phyloP scores from a whole-genome alignment of 2,888 invertebrate species.

The Antheraea yamamai region DNA sequence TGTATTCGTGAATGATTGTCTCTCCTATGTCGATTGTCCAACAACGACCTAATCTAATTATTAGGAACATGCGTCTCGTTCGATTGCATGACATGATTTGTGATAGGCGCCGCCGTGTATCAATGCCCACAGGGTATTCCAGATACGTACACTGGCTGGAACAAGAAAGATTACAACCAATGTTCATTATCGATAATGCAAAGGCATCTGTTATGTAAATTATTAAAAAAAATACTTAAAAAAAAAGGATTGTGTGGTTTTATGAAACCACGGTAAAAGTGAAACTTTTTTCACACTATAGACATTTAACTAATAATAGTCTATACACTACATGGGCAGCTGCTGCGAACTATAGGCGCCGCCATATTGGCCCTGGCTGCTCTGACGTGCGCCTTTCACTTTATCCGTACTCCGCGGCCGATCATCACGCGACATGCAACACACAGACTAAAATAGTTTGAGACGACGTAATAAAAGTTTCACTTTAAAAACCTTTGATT shows the following conservation, averaged over 20 bases:
- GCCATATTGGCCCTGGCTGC: too few species aligned
- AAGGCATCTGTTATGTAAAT: background rate
- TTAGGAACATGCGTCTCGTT: conserved; percentile 33
- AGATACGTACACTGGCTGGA: background rate
- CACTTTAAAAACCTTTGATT: background rate
- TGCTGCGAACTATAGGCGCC: too few species aligned
- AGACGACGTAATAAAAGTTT: too few species aligned
- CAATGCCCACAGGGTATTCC: background rate
- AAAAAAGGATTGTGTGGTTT: too few species aligned
- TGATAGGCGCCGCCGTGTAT: conserved; percentile 1
- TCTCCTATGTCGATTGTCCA: conserved; percentile 29
- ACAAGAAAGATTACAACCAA: background rate
- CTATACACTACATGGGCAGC: too few species aligned
- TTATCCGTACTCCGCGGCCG: too few species aligned
- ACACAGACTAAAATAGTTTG: too few species aligned
- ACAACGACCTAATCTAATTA: conserved; percentile 42
- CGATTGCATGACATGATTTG: conserved; percentile 17
- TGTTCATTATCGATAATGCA: background rate
- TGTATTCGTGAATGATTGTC: conserved; percentile 27
- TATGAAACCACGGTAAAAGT: too few species aligned
- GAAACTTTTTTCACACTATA: too few species aligned
- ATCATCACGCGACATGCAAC: too few species aligned
- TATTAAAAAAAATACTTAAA: background rate
- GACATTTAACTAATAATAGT: too few species aligned
- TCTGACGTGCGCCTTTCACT: too few species aligned